These are phyloP conservation scores for Muntiacus reevesi DNA, from an alignment of 2,113 vertebrate species.

Conservation along the genomic window DNA sequence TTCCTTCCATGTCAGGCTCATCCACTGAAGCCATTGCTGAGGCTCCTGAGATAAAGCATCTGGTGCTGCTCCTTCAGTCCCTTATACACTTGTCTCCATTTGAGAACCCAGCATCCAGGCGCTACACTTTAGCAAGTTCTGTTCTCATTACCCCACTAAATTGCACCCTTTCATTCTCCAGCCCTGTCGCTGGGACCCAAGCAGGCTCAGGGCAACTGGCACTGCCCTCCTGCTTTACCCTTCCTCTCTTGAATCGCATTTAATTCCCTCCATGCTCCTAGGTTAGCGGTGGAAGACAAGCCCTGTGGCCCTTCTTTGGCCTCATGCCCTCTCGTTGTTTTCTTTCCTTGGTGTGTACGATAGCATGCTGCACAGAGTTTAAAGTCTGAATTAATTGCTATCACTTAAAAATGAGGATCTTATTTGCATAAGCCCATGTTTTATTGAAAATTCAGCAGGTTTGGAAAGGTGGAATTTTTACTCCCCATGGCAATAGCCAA, in stretches of 20 bases:
- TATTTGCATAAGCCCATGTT: neutral
- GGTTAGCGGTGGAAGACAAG: neutral
- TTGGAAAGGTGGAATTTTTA: neutral
- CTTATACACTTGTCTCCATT: neutral
- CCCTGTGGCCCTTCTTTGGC: neutral
- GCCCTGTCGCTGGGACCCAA: neutral
- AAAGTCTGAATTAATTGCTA: neutral
- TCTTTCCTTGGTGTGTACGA: neutral
- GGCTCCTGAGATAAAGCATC: neutral
- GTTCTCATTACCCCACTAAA: neutral
- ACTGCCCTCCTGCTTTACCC: neutral
- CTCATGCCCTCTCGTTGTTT: neutral
- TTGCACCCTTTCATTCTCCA: neutral
- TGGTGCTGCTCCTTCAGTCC: neutral
- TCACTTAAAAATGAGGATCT: neutral
- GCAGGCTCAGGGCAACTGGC: neutral
- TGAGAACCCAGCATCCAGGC: neutral
- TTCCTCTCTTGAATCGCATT: neutral
- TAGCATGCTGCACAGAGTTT: neutral
- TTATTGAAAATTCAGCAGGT: neutral
- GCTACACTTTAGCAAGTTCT: neutral
- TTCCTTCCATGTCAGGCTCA: neutral
- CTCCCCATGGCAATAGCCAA: neutral
- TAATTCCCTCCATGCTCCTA: neutral
- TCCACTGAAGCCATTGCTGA: neutral